Base-by-base conservation (phyloP, 2,113 vertebrate genomes). In the Prunella himalayana region DNA sequence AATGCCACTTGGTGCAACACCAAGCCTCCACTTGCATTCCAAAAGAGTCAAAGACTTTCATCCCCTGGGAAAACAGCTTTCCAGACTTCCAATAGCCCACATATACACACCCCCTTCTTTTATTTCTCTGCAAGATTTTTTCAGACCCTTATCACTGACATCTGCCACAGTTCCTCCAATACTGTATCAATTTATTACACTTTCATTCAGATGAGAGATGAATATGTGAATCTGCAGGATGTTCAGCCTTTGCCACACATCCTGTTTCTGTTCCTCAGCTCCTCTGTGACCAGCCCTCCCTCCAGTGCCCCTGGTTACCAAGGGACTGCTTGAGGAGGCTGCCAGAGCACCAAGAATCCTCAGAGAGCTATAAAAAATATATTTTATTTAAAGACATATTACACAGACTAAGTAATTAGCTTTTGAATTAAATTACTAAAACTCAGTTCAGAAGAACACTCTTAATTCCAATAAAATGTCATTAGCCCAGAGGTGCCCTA, bases 91-190 rank as follows among this genome's bases (percentile, higher is more conserved):
- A 44, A 71, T 12, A 50, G 13, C 70, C 47, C 50, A 56, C 0
- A 0, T 17, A 21, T 2, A 44, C 24, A n/a, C 28, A 15, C 5
- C 30, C 13, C 12, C 18, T 41, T 60, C 45, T 56, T 47, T 33
- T 47, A 59, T 45, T 70, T 65, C 13, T 60, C 78, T 31, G 3
- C 25, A 79, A n/a, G 13, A 37, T 13, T 28, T 41, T 56, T 31
- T 47, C 77, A 80, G 80, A 11, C 2, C 14, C 60, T 63, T 47
- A 33, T 71, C 79, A 54, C 18, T 11, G 69, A 53, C 7, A 12
- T n/a, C 56, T 50, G 19, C 65, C 69, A 49, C 1, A 54, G n/a
- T 4, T 81, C n/a, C 51, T 72, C 77, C 50, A 41, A 35, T 4
- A 2, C 25, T 19, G 0, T 4, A 42, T 20, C 21, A 28, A 27